Evolutionary conservation across 2,888 invertebrate genomes (phyloP), one percentile per base, ranked within the genome.

Genomic region (Plusia festucae): DNA sequence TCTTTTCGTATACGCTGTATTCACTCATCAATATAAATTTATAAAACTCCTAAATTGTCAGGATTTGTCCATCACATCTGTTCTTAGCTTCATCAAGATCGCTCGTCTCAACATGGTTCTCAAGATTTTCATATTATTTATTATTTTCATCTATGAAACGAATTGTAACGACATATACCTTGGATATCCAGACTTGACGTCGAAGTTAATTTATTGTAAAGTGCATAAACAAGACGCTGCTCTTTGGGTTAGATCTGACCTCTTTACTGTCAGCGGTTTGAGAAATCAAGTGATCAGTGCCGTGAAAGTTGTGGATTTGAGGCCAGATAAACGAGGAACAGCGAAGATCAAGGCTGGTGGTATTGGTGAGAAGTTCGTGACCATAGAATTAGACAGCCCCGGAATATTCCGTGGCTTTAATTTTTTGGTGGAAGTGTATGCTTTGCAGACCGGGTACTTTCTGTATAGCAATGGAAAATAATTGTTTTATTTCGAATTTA

Each of bases 221-320:
- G 88, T 92, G 2, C 91, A 93, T 60, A 90, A 93, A 77, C 90
- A 91, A 40, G 90, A 90, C 67, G 93, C 92, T 0, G 92, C 93
- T 0, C 69, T 91, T 53, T 93, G 93, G 93, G 76, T 88, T 0
- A 81, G 91, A 52, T 85, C 88, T 5, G 90, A 92, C 0, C 85
- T 80, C 0, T 80, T 93, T 9, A 90, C 87, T 0, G 90, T 93
- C 46, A 91, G 90, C 60, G 89, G 88, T 84, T 85, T 91, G 0
- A 73, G 52, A 0, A 85, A 82, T 58, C 88, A 93, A 82, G 83
- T 93, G 1, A 93, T 95, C 7, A 93, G 85, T 71, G 91, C 91
- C 0, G 82, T 95, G 8, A 87, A 89, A 58, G 79, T 94, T 13
- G 11, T 87, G 49, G 93, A 94, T 67, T 71, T 93, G 24, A 82